Conservation (phyloP, 2,888 invertebrate species). For the Gasteruption jaculator region DNA sequence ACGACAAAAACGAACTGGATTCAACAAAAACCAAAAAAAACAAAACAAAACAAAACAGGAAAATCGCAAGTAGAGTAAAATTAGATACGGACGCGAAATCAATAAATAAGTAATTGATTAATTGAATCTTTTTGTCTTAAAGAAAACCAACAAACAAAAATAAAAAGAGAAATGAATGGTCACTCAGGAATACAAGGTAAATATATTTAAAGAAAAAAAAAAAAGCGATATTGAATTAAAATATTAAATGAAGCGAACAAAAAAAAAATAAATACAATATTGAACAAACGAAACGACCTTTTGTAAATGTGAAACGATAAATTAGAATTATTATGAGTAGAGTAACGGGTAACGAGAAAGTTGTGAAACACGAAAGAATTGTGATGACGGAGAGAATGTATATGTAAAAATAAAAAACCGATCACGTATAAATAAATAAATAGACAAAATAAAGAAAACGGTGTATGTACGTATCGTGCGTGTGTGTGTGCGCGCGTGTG, state of each 20-base stretch:
- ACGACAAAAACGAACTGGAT: too few relatives aligned
- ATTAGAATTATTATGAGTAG: slow-evolving; percentile 26
- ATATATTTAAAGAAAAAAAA: slow-evolving; percentile 35
- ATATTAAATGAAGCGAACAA: slow-evolving; percentile 33
- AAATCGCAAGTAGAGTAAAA: slow-evolving; percentile 17
- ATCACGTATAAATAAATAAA: slow-evolving; percentile 12
- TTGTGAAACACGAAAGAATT: slow-evolving; percentile 9
- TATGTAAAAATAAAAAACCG: too few relatives aligned
- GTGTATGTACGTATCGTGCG: background rate
- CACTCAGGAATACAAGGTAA: slow-evolving; percentile 45
- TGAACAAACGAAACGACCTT: slow-evolving; percentile 30
- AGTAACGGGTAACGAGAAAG: slow-evolving; percentile 12
- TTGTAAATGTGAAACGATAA: slow-evolving; percentile 43
- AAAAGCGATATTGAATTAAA: slow-evolving; percentile 37
- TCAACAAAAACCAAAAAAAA: background rate
- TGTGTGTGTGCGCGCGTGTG: slow-evolving; percentile 10
- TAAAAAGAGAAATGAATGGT: slow-evolving; percentile 31
- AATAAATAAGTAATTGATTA: slow-evolving; percentile 15
- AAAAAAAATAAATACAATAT: slow-evolving; percentile 1
- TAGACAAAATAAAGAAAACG: slow-evolving; percentile 2
- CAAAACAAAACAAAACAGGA: slow-evolving; percentile 12
- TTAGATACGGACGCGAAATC: slow-evolving; percentile 13
- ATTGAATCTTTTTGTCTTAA: slow-evolving; percentile 19
- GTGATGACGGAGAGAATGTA: slow-evolving; percentile 8
- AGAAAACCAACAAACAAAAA: slow-evolving; percentile 20